Evolutionary conservation across 2,113 vertebrate species (phyloP), one percentile per base, ranked within the genome.

Genomic region (Glaucomys volans): DNA sequence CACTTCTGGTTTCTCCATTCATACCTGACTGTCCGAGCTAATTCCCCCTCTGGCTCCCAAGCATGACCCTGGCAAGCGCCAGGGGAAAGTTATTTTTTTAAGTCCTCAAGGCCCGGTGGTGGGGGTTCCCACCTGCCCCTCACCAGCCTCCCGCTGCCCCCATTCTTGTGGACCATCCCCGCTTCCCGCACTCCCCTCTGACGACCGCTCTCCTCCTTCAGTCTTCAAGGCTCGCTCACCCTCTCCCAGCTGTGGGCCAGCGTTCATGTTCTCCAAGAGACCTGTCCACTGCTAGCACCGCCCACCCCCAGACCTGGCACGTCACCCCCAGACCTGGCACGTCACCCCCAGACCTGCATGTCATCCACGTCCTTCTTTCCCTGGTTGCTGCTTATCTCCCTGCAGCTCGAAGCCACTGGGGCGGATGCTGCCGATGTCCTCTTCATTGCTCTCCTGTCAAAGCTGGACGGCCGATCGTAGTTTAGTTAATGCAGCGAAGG

Each of bases 81-180:
- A 71, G 59, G 42, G 54, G 17, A 35, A 81, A 75, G 54, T 72
- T 35, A 12, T 59, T 77, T 7, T 24, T 54, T 18, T 67, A 66
- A 72, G 62, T n/a, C 4, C 24, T 42, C 35, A 7, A 11, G 37
- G 6, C 69, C 14, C 26, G 0, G 5, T 10, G 52, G 11, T 0
- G 0, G 5, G 7, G 52, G 5, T 42, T 69, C 83, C 9, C 37
- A 4, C 28, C 40, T 24, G 8, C 32, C 81, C 10, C 44, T 22
- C 14, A 2, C 5, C 11, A 0, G 0, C 9, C 5, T 44, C 18
- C 13, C 22, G 12, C 62, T 50, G 1, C 0, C 26, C 50, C 17
- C 26, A 5, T 71, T 62, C 71, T 42, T 32, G 22, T 42, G 42
- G 16, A 37, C 12, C 8, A 4, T 22, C 59, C 3, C 40, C n/a